phyloP scores from a whole-genome alignment of 2,888 invertebrate genomes.

The Prosopocoilus inquinatus region DNA sequence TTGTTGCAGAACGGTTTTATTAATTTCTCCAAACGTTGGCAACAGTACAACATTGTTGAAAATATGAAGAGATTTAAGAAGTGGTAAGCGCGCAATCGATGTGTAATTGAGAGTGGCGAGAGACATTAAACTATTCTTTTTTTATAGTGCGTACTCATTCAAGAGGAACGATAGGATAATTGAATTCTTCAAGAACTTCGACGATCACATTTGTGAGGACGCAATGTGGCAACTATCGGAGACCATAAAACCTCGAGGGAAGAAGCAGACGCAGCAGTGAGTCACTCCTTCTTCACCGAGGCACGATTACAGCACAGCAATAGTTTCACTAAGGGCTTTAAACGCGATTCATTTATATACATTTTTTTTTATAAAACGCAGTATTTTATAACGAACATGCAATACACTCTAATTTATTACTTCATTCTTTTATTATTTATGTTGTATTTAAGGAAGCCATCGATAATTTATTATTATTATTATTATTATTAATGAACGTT shows the following conservation, averaged over 20 bases:
- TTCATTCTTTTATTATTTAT: too few species aligned
- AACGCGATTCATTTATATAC: too few species aligned
- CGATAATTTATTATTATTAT: too few species aligned
- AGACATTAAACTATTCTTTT: constrained; percentile 31
- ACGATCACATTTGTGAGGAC: constrained; percentile 93
- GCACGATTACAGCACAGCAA: not conserved
- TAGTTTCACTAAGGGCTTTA: too few species aligned
- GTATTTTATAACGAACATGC: too few species aligned
- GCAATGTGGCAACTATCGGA: constrained; percentile 99
- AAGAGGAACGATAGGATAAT: constrained; percentile 92
- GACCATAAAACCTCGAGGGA: constrained; percentile 87
- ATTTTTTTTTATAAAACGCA: too few species aligned
- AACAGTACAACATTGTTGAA: constrained; percentile 96
- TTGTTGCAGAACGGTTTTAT: constrained; percentile 81
- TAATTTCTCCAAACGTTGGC: constrained; percentile 98
- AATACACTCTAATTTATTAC: too few species aligned
- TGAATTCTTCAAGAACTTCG: constrained; percentile 94
- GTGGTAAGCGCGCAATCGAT: constrained; percentile 65
- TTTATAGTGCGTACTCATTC: constrained; percentile 87
- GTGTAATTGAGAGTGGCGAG: not conserved
- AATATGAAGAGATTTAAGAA: constrained; percentile 97
- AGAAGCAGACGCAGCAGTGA: constrained; percentile 49
- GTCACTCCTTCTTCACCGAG: not conserved
- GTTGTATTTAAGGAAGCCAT: too few species aligned
- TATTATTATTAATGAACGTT: too few species aligned